These are phyloP conservation scores for Psettodes erumei DNA, from an alignment of 2,113 vertebrate genomes.

Conservation along the genomic window DNA sequence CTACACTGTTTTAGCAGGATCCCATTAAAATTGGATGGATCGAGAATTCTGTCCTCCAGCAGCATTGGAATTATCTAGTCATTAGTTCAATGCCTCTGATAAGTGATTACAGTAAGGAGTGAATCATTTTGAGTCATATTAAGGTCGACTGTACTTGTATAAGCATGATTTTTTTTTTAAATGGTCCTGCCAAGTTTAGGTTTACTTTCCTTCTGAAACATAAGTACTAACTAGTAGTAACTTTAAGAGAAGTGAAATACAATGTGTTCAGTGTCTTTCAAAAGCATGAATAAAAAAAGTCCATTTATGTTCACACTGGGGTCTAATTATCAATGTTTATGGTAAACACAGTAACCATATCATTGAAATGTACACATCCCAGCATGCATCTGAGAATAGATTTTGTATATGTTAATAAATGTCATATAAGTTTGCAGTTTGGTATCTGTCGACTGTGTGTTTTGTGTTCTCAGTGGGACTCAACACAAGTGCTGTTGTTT, in stretches of 20 bases:
- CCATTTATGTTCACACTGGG: background rate
- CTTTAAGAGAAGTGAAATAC: background rate
- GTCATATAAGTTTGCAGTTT: background rate
- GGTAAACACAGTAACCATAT: background rate
- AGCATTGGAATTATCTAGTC: slow-evolving; percentile 27
- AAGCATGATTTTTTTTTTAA: slow-evolving; percentile 4
- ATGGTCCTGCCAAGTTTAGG: too few relatives aligned
- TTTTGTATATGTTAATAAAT: background rate
- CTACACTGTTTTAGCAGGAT: slow-evolving; percentile 37
- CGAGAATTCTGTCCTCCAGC: background rate
- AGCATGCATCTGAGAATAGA: background rate
- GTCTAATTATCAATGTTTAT: background rate
- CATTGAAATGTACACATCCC: background rate
- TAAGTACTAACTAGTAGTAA: too few relatives aligned
- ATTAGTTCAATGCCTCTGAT: slow-evolving; percentile 26
- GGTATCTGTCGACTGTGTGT: background rate
- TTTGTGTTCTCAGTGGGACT: slow-evolving; percentile 8
- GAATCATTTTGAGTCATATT: background rate
- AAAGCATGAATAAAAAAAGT: background rate
- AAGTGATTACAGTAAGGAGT: slow-evolving; percentile 5
- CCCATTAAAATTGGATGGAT: slow-evolving; percentile 44
- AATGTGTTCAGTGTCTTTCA: background rate
- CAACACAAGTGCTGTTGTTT: background rate
- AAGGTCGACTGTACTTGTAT: slow-evolving; percentile 4
- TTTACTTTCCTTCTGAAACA: background rate